These are phyloP conservation scores for Caenorhabditis auriculariae DNA, from an alignment of 2,888 invertebrate species.

Conservation along the genomic window DNA sequence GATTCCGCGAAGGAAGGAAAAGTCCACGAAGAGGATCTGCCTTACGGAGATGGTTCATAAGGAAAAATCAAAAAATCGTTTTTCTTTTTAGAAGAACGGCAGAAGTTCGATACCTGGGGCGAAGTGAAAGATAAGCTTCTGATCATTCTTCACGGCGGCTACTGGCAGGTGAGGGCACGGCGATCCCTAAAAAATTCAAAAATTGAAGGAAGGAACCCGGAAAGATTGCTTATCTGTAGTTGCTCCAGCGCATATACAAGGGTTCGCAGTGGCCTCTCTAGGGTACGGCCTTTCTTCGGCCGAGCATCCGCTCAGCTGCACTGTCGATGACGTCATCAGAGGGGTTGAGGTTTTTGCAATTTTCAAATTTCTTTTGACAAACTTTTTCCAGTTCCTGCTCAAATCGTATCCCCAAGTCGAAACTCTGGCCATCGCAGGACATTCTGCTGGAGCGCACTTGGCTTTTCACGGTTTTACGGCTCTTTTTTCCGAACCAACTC, in stretches of 20 bases:
- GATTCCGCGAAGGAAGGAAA: not conserved
- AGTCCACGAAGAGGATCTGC: conserved; percentile 3
- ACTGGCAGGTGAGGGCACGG: conserved; percentile 33
- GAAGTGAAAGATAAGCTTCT: conserved; percentile 15
- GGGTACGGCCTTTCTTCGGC: conserved; percentile 12
- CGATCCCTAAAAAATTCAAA: not conserved
- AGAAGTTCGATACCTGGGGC: conserved; percentile 34
- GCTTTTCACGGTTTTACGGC: not conserved
- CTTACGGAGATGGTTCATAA: conserved; percentile 6
- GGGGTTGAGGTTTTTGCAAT: conserved; percentile 7
- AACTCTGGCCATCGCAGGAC: not conserved
- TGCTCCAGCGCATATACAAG: conserved; percentile 1
- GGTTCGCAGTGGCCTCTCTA: conserved; percentile 13
- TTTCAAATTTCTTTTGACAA: too few relatives aligned
- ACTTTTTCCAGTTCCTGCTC: conserved; percentile 8
- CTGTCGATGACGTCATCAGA: conserved; percentile 8
- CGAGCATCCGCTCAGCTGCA: conserved; percentile 1
- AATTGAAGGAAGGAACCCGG: conserved; percentile 6
- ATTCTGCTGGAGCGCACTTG: not conserved
- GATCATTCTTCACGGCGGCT: conserved; percentile 37
- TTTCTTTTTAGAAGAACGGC: conserved; percentile 16
- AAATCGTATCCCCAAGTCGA: conserved; percentile 4
- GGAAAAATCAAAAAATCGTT: too few relatives aligned
- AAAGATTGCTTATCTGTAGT: conserved; percentile 8
- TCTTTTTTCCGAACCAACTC: not conserved